A percentile compares a stretch with the other conserved stretches of the same genome.
These are phyloP conservation scores for Mamestra brassicae DNA, from an alignment of 2,888 invertebrate genomes.

Conservation along the genomic window DNA sequence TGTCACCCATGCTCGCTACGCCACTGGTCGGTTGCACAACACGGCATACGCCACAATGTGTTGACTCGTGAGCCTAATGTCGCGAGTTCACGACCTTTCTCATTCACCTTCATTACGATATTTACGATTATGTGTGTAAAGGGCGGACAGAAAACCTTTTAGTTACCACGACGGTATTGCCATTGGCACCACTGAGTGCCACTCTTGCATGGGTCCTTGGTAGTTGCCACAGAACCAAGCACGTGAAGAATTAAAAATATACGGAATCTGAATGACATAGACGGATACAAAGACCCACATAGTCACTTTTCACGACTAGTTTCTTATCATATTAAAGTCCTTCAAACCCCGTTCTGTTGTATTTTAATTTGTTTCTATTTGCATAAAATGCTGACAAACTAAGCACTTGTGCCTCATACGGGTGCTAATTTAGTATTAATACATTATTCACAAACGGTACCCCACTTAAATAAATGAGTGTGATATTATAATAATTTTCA, in stretches of 20 bases:
- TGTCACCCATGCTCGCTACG: no score
- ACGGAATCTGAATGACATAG: neutral
- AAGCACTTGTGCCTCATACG: slow-evolving; percentile 8
- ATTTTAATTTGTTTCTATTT: slow-evolving; percentile 5
- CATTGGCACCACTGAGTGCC: neutral
- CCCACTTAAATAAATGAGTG: slow-evolving; percentile 4
- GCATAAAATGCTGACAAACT: neutral
- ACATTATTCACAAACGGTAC: slow-evolving; percentile 8
- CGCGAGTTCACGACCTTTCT: neutral
- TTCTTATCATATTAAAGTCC: neutral
- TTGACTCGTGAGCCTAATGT: neutral
- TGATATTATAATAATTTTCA: slow-evolving; percentile 6
- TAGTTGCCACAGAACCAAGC: neutral
- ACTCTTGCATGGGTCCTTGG: no score
- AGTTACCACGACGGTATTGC: neutral
- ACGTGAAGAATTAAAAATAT: neutral
- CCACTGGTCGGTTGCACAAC: neutral
- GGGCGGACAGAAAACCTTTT: neutral
- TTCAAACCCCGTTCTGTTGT: slow-evolving; percentile 8
- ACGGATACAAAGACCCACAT: neutral
- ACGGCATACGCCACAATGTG: neutral
- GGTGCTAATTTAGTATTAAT: slow-evolving; percentile 22
- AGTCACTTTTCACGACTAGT: neutral
- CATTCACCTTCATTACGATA: neutral
- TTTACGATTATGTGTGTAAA: neutral